phyloP scores from a whole-genome alignment of 1,140 invertebrate species.

The Teleopsis dalmanni region DNA sequence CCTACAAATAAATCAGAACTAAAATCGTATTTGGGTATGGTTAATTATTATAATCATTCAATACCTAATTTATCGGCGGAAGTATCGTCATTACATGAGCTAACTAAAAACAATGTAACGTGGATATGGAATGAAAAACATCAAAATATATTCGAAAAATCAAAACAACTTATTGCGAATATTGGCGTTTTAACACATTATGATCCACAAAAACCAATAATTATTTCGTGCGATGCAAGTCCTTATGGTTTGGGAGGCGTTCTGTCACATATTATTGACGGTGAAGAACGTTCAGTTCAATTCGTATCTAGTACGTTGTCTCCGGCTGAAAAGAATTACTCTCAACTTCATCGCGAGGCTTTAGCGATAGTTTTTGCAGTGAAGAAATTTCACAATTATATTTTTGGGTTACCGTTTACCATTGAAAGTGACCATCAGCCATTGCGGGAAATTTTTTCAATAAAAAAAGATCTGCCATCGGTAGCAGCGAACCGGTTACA shows the following conservation, averaged over 20 bases:
- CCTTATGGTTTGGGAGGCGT: conserved; percentile 6
- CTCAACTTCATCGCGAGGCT: conserved; percentile 46
- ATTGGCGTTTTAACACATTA: conserved; percentile 11
- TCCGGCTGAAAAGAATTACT: conserved; percentile 17
- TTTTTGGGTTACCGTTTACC: conserved; percentile 25
- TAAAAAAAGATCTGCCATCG: conserved; percentile 17
- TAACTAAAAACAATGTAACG: conserved; percentile 8
- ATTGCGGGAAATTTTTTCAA: conserved; percentile 1
- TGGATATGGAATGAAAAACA: conserved; percentile 3
- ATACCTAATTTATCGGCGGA: conserved; percentile 8
- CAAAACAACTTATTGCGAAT: conserved; percentile 1
- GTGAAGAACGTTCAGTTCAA: conserved; percentile 21
- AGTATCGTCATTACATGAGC: not conserved
- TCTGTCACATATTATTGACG: conserved; percentile 16
- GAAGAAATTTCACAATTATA: conserved; percentile 46
- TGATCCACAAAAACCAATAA: conserved; percentile 15
- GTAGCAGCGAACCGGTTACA: conserved; percentile 1
- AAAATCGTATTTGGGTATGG: conserved; percentile 4
- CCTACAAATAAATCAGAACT: conserved; percentile 7
- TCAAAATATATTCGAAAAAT: conserved; percentile 2
- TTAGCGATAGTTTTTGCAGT: conserved; percentile 45
- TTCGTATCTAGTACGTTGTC: conserved; percentile 14
- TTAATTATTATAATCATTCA: conserved; percentile 10
- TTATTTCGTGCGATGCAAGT: conserved; percentile 8
- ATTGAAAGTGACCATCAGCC: conserved; percentile 5